Evolutionary conservation across 1,140 invertebrate species (phyloP).

Genomic region (Grapholita molesta): DNA sequence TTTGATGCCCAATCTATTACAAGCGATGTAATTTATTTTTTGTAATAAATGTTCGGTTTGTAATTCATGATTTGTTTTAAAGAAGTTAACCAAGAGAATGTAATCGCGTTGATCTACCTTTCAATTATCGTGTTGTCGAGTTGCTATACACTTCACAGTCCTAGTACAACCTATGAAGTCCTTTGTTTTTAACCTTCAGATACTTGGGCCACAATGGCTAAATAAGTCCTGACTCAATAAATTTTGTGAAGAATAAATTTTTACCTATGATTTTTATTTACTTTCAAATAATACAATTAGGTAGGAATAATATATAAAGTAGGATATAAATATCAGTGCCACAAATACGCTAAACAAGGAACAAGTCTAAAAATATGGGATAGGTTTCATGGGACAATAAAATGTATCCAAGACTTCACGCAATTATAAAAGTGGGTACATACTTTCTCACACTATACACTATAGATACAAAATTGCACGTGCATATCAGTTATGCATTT

Average conservation of each 20-base stretch:
- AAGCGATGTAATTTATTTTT: conserved; percentile 4
- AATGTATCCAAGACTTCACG: too few relatives aligned
- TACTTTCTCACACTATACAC: too few relatives aligned
- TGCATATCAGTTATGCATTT: not conserved
- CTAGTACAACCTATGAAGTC: not conserved
- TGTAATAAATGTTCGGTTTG: conserved; percentile 1
- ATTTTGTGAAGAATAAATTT: not conserved
- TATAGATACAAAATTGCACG: too few relatives aligned
- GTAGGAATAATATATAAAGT: too few relatives aligned
- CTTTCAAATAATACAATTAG: not conserved
- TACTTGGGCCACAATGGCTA: not conserved
- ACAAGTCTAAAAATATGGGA: too few relatives aligned
- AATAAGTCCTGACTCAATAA: not conserved
- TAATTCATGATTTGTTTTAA: not conserved
- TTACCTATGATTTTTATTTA: not conserved
- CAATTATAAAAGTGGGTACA: too few relatives aligned
- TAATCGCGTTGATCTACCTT: not conserved
- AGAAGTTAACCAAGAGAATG: not conserved
- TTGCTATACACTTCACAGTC: not conserved
- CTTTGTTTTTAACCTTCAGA: not conserved
- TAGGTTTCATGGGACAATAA: too few relatives aligned
- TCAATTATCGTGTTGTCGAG: not conserved
- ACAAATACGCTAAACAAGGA: too few relatives aligned
- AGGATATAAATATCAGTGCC: too few relatives aligned
- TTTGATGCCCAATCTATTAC: not conserved